phyloP scores from a whole-genome alignment of 2,113 vertebrate genomes.

The Dasyurus viverrinus region DNA sequence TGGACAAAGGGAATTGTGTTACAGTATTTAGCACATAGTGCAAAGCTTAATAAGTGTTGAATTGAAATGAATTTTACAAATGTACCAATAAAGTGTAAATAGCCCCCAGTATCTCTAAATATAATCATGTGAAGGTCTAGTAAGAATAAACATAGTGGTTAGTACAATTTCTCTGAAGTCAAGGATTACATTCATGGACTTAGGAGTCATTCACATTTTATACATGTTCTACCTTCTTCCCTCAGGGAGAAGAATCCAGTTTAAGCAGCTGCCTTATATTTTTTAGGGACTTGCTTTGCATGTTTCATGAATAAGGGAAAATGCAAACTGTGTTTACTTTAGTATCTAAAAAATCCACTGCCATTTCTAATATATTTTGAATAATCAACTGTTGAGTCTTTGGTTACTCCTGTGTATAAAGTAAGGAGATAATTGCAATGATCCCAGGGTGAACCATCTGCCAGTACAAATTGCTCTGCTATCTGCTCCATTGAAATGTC shows the following conservation, averaged over 20 bases:
- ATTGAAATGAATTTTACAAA: not conserved
- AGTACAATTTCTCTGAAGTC: not conserved
- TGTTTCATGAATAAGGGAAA: not conserved
- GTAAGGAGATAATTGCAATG: conserved; percentile 72
- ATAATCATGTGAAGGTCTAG: not conserved
- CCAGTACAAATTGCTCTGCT: conserved; percentile 73
- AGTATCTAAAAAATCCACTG: conserved; percentile 45
- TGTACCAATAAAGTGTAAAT: not conserved
- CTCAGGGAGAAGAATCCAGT: not conserved
- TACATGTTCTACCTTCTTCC: not conserved
- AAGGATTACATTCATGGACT: not conserved
- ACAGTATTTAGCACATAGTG: not conserved
- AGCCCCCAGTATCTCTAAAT: not conserved
- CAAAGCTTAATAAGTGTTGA: not conserved
- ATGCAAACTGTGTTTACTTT: conserved; percentile 26
- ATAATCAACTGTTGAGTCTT: conserved; percentile 65
- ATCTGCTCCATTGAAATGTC: conserved; percentile 67
- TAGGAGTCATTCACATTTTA: not conserved
- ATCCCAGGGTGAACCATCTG: conserved; percentile 76
- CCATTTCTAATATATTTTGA: conserved; percentile 53
- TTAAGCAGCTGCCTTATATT: not conserved
- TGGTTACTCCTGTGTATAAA: conserved; percentile 57
- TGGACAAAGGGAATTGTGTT: not conserved
- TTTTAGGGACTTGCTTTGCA: not conserved
- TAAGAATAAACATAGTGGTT: not conserved